Base-by-base conservation (phyloP, 2,888 invertebrate species). In the Acleris cristana region DNA sequence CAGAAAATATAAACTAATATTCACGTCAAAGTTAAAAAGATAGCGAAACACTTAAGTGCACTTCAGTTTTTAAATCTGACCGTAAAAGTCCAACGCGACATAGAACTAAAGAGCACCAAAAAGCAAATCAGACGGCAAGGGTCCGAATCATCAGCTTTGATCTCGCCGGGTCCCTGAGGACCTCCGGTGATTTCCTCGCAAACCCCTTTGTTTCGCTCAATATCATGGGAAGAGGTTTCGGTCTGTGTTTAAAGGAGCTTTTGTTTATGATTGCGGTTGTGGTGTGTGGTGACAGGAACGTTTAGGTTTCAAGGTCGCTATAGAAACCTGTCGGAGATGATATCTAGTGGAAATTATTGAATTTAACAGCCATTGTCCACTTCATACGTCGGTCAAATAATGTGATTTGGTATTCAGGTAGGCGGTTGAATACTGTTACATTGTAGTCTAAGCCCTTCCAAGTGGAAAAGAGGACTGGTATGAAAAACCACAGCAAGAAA, bases 171-270 rank as follows among this genome's bases (percentile, higher is more conserved):
- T 64, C 70, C 64, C 62, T 3, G 49, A 51, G 45, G 70, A 23
- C 52, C 34, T 51, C 51, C 69, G 21, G 51, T 65, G 71, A 70
- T 69, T 70, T 66, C 55, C 63, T 48, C 53, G 30, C 19, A n/a
- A 49, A 67, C 66, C 71, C 70, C 70, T 72, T 71, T 68, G 65
- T 71, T 69, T 64, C 63, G 58, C 63, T 34, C 18, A 45, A 30
- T 34, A 62, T 18, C 30, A 49, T 65, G 65, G 12, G 53, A 64
- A 52, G 21, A 40, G 56, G 45, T 59, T 10, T 23, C 52, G 57
- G 40, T 21, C 19, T 16, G 12, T 21, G 56, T 21, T 48, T 58
- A 18, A n/a, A 26, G 40, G 49, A 21, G 51, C 54, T 51, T 44
- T 65, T 60, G 60, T 60, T 65, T 60, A 16, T 51, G 60, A 60